Evolutionary conservation across 2,888 invertebrate genomes (phyloP), one percentile per base, ranked within the genome.

Genomic region (Pterobdella sp.): DNA sequence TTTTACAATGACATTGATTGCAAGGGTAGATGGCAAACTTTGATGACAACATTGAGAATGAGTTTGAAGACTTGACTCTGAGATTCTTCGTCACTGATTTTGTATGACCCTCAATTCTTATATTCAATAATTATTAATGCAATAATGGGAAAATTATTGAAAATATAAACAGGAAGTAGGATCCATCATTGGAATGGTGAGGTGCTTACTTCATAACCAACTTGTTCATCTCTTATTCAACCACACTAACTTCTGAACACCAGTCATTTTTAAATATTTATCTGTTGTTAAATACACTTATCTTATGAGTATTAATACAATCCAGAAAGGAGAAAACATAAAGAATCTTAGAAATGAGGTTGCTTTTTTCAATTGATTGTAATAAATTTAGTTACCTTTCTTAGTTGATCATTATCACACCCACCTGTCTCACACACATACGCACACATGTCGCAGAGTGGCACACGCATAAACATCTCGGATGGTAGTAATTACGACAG

Each of bases 141-240:
- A 31, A 34, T 22, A 10, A 32, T 26, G 32, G 32, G 4, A 35
- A 31, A 31, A 14, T 67, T 67, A 32, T 10, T 67, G 31, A 31
- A 31, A 29, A 26, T 49, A 42, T 70, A 31, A 37, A 3, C 79
- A 86, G 85, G 86, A 86, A 80, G 86, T 86, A 26, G 86, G 86
- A 35, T 85, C 85, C 77, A 86, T 86, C 34, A 86, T 86, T 75
- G 86, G 86, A 74, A 86, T 83, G 80, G 83, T 83, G 76, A 78
- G 81, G 60, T 4, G n/a, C n/a, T n/a, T n/a, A n/a, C n/a, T n/a
- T n/a, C n/a, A n/a, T n/a, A n/a, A n/a, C n/a, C n/a, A n/a, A n/a
- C n/a, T n/a, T n/a, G n/a, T n/a, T n/a, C n/a, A n/a, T n/a, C n/a
- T n/a, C n/a, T n/a, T n/a, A n/a, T n/a, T n/a, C n/a, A n/a, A n/a